Base-by-base conservation (phyloP, 2,888 invertebrate species). In the Scelioninae gen. 1 region DNA sequence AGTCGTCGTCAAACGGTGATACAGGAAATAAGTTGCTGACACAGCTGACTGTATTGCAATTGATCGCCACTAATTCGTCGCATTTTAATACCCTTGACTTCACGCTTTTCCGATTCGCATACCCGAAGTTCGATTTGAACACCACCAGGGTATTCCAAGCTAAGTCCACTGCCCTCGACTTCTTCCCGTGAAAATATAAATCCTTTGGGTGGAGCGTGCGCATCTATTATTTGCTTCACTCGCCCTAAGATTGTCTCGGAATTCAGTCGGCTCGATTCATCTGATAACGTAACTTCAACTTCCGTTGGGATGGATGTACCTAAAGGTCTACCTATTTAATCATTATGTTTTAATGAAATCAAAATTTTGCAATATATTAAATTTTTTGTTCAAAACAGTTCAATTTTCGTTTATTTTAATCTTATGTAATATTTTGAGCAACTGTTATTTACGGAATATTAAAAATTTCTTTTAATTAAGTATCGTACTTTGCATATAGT, bases 61-160 rank as follows among this genome's bases (percentile, higher is more conserved):
- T 96, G 96, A 92, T 98, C 97, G 5, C 97, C 97, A 0, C 97
- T 97, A 87, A 98, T 96, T 89, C 97, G 93, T 71, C 97, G 93
- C 95, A 98, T 95, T 87, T 97, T 97, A 87, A 97, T 94, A 7
- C 97, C 97, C 87, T 96, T 97, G 62, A 95, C 95, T 88, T 96
- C 95, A 89, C 95, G 94, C 47, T 94, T 93, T 88, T 95, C 94
- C 84, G 96, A 95, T 87, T 96, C 95, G 88, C 95, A 96, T 9
- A 97, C 95, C 86, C 96, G 95, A 88, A 98, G 92, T 89, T 97
- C 97, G 38, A 97, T 97, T 92, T 97, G 97, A 84, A 97, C 95
- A 0, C 97, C 97, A 0, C 96, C 96, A 0, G 96, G 96, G 89
- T 96, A 96, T 89, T 96, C 96, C 75, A 96, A 92, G 84, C 95